phyloP scores from a whole-genome alignment of 2,113 vertebrate species.

The Zapornia atra region DNA sequence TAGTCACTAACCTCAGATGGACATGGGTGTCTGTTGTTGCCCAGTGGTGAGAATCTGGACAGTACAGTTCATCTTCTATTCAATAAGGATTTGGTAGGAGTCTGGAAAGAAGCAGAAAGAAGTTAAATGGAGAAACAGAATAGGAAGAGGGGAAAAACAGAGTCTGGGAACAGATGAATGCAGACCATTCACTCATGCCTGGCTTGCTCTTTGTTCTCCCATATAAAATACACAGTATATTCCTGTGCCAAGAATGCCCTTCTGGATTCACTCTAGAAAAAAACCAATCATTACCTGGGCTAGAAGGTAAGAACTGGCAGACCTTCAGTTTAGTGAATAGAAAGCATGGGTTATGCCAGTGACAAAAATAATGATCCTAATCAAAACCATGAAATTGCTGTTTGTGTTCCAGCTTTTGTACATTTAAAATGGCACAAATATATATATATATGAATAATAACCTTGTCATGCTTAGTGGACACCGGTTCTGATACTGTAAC shows the following conservation, averaged over 20 bases:
- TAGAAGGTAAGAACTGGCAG: neutral
- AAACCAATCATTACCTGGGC: neutral
- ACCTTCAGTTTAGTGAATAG: neutral
- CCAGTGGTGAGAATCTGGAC: neutral
- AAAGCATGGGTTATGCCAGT: accelerated
- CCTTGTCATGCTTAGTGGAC: neutral
- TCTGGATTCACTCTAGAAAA: neutral
- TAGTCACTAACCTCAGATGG: neutral
- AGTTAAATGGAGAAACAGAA: neutral
- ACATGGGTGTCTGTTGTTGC: neutral
- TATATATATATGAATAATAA: neutral
- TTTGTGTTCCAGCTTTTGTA: neutral
- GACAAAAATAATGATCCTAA: neutral
- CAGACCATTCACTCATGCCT: neutral
- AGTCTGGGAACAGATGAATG: neutral
- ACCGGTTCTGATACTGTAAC: neutral
- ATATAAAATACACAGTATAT: neutral
- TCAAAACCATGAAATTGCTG: neutral
- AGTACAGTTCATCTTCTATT: neutral
- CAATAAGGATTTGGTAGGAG: neutral
- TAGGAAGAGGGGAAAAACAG: neutral
- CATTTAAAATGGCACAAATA: neutral
- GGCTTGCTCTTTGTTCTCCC: neutral
- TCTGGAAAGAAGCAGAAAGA: neutral
- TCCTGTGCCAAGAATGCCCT: neutral